These are phyloP conservation scores for Enteromius mattozi DNA, from an alignment of 2,797 vertebrate genomes.

Conservation along the genomic window DNA sequence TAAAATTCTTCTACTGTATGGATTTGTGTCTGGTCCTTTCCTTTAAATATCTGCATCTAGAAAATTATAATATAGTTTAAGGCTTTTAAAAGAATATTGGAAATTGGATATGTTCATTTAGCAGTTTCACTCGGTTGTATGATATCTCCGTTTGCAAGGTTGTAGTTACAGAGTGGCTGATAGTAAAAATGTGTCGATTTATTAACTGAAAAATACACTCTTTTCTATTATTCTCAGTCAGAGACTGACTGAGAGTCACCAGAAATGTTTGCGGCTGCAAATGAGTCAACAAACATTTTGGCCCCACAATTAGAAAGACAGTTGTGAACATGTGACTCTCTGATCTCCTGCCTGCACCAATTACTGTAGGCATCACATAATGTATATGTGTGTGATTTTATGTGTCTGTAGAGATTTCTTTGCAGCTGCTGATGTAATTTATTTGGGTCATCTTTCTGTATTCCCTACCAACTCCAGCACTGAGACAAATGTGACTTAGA, in stretches of 20 bases:
- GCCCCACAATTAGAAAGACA: slow-evolving; percentile 17
- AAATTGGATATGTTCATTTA: neutral
- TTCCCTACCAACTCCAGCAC: slow-evolving; percentile 24
- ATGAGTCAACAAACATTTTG: slow-evolving; percentile 19
- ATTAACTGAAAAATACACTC: neutral
- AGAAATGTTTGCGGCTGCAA: slow-evolving; percentile 3
- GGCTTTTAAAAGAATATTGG: neutral
- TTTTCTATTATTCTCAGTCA: slow-evolving; percentile 59
- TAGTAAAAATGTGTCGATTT: neutral
- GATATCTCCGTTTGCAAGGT: neutral
- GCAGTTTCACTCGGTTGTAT: neutral
- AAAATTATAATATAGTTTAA: neutral
- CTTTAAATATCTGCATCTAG: neutral
- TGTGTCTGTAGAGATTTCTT: slow-evolving; percentile 28
- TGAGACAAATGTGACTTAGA: slow-evolving; percentile 41
- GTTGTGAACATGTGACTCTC: slow-evolving; percentile 38
- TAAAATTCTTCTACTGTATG: neutral
- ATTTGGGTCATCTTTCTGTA: slow-evolving; percentile 10
- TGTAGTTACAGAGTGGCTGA: neutral
- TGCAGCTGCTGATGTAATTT: slow-evolving; percentile 26
- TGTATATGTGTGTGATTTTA: slow-evolving; percentile 38
- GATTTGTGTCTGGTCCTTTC: neutral
- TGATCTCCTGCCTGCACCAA: slow-evolving; percentile 19
- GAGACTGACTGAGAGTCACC: neutral
- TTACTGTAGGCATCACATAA: slow-evolving; percentile 34